A percentile compares a stretch with the other conserved stretches of the same genome.
Evolutionary conservation across 1,140 invertebrate species (phyloP).

Genomic region (Neodiprion virginianus): DNA sequence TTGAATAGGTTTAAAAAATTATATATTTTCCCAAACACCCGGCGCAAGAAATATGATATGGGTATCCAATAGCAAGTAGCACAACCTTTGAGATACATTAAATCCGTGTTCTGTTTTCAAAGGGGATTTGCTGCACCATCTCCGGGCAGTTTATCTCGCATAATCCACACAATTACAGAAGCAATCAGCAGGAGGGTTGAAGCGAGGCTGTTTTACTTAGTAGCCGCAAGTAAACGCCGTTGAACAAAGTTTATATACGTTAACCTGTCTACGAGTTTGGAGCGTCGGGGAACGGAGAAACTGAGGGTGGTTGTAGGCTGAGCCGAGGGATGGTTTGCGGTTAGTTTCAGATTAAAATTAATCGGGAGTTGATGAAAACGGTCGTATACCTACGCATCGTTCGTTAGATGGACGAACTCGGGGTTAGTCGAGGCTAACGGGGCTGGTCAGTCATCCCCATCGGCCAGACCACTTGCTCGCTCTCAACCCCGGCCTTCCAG

Average conservation of each 20-base stretch:
- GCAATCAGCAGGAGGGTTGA: too few species aligned
- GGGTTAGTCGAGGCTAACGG: background rate
- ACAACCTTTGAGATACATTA: too few species aligned
- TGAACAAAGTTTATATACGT: background rate
- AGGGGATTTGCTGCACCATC: too few species aligned
- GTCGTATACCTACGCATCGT: background rate
- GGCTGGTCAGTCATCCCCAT: background rate
- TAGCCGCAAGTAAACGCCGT: slow-evolving; percentile 4
- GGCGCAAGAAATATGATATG: too few species aligned
- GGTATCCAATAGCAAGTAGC: too few species aligned
- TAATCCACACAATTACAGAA: too few species aligned
- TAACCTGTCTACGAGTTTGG: background rate
- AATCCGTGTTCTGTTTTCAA: too few species aligned
- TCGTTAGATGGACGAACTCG: background rate
- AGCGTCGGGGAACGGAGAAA: background rate
- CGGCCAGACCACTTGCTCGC: background rate
- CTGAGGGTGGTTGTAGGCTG: background rate
- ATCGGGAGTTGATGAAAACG: slow-evolving; percentile 1
- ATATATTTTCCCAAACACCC: too few species aligned
- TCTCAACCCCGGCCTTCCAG: background rate
- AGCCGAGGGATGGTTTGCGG: background rate
- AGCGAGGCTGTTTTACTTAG: background rate
- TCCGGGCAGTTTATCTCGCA: too few species aligned
- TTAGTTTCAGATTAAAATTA: slow-evolving; percentile 2
- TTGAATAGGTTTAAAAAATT: too few species aligned